Evolutionary conservation across 2,888 invertebrate genomes (phyloP), one percentile per base, ranked within the genome.

Genomic region (Tuberolachnus salignus): DNA sequence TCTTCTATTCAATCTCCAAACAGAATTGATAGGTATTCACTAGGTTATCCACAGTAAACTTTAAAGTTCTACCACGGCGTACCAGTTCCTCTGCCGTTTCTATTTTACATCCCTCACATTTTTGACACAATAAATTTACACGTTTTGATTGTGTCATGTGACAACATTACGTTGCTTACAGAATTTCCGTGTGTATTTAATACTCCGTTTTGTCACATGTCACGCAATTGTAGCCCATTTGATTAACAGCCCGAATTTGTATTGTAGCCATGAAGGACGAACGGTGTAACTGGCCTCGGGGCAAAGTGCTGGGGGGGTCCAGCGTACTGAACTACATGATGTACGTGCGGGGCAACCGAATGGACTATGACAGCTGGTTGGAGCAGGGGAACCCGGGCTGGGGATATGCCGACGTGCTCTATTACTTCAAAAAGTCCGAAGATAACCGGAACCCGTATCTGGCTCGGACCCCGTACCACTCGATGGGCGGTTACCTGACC

Each of bases 311-410:
- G 2, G 97, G 97, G 0, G 97, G 97, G 0, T 92, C 92, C 16
- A 93, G 93, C 51, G 94, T 95, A 0, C 87, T 96, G 0, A 97
- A 97, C 86, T 94, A 94, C 85, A 96, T 97, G 96, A 87, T 95
- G 0, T 97, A 97, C 84, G 86, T 95, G 4, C 88, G 96, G 80
- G 97, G 97, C 0, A 95, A 97, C 85, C 92, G 90, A 83, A 90
- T 89, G 82, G 97, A 97, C 85, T 97, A 96, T 85, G 94, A 97
- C 84, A 87, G 87, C 0, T 97, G 97, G 97, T 95, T 95, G 84
- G 87, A 90, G 0, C 85, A 91, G 81, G 97, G 96, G 0, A 95
- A 95, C 84, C 89, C 91, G 1, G 96, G 96, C 1, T 97, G 97
- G 97, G 90, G 92, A 6, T 92, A 91, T 83, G 89, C 91, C 72